Conservation (phyloP, 1,140 invertebrate genomes). For the Zeugodacus cucurbitae region DNA sequence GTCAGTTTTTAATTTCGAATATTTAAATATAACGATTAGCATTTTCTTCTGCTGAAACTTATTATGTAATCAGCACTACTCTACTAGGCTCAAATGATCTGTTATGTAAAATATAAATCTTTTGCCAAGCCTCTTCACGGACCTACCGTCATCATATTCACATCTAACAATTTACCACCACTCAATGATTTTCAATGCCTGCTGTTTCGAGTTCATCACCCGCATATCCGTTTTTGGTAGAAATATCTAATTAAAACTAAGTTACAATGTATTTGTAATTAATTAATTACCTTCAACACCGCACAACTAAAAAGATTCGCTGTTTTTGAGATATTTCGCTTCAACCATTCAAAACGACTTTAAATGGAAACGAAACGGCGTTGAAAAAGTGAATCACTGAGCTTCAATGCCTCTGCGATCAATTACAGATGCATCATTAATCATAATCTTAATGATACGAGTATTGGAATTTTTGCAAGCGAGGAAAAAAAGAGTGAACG, state of each 20-base stretch:
- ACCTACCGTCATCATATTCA: too few relatives aligned
- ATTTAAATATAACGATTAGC: too few relatives aligned
- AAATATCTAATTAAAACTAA: constrained; percentile 17
- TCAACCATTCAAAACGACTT: neutral
- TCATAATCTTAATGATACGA: constrained; percentile 3
- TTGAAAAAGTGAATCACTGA: neutral
- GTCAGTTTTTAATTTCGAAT: too few relatives aligned
- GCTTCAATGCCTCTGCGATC: neutral
- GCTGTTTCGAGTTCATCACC: neutral
- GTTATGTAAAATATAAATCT: too few relatives aligned
- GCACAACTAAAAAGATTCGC: neutral
- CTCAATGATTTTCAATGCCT: too few relatives aligned
- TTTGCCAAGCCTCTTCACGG: too few relatives aligned
- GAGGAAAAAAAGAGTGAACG: neutral
- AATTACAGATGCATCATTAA: constrained; percentile 28
- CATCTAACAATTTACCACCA: too few relatives aligned
- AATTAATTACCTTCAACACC: neutral
- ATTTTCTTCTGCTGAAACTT: too few relatives aligned
- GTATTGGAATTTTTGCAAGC: neutral
- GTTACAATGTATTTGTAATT: neutral
- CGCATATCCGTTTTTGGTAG: neutral
- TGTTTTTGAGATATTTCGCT: neutral
- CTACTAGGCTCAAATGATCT: too few relatives aligned
- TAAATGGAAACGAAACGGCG: neutral
- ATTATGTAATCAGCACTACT: too few relatives aligned